Base-by-base conservation (phyloP, 2,888 invertebrate species). In the Tenthredo livida region DNA sequence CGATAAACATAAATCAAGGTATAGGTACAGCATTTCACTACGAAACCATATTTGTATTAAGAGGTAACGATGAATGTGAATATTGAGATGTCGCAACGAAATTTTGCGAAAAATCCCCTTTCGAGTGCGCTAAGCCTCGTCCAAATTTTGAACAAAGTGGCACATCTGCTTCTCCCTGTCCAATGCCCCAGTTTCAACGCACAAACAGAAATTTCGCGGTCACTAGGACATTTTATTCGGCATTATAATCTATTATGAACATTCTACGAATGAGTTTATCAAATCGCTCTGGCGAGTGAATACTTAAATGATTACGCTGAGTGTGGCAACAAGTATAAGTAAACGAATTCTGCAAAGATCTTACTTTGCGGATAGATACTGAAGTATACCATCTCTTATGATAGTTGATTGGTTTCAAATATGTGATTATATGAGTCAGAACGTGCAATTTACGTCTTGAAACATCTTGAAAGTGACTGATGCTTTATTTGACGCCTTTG, bases 11-110 rank as follows among this genome's bases (percentile, higher is more conserved):
- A 15, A 80, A 80, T 61, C 15, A 21, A 80, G 25, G 21, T 73
- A n/a, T 40, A 21, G 25, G 15, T 61, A 85, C 83, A 77, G 37
- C 47, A 85, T 83, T 54, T 50, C 12, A 40, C 43, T 10, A 17
- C n/a, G 61, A 75, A 21, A 82, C 61, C 4, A 67, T 67, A 12
- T 33, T 33, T 17, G 33, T 29, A 33, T 29, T 61, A 25, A 25
- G 3, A 29, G 10, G 29, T 9, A 61, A 65, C 65, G 15, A 33
- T 5, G 25, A 25, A 33, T 29, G 6, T 67, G n/a, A 25, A 54
- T 54, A 29, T 17, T 67, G 33, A 33, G 15, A 29, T 67, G 15
- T 33, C 29, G 29, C 15, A 17, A 67, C 33, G 12, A 17, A 67
- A 25, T 6, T 67, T 25, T 33, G 15, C 12, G 61, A 61, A 25